phyloP scores from a whole-genome alignment of 1,140 invertebrate species.

The Papilio polytes region DNA sequence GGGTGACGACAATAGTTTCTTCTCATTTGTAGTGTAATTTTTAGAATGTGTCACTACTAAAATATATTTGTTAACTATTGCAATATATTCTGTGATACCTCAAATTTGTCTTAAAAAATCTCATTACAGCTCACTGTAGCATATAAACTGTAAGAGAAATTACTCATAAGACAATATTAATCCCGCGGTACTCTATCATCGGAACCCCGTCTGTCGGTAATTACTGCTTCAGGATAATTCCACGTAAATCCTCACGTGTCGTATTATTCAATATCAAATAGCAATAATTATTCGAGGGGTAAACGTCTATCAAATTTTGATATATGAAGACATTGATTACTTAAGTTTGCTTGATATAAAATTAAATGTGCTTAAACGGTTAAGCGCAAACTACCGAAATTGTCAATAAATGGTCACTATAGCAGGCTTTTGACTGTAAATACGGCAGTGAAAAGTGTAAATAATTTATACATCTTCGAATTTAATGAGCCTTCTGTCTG shows the following conservation, averaged over 20 bases:
- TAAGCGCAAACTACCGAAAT: not conserved
- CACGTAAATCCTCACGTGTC: conserved; percentile 25
- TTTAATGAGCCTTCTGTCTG: not conserved
- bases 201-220: conserved; percentile 28
- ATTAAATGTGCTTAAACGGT: not conserved
- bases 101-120: not conserved
- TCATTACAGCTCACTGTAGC: not conserved
- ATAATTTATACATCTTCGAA: not conserved
- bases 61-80: not conserved
- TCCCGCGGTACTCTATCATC: conserved; percentile 31
- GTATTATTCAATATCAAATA: conserved; percentile 1
- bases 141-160: conserved; percentile 30
- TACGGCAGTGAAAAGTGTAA: not conserved
- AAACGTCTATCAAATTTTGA: conserved; percentile 44
- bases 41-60: too few relatives aligned
- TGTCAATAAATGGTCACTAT: too few relatives aligned
- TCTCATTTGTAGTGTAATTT: not conserved
- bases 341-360: not conserved
- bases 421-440: not conserved
- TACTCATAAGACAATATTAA: conserved; percentile 37
- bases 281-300: conserved; percentile 31
- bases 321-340: conserved; percentile 44
- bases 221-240: conserved; percentile 41
- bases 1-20: conserved; percentile 47
- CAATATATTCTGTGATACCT: not conserved